Evolutionary conservation across 2,797 vertebrate species (phyloP).

Genomic region (Micrastur ruficollis): DNA sequence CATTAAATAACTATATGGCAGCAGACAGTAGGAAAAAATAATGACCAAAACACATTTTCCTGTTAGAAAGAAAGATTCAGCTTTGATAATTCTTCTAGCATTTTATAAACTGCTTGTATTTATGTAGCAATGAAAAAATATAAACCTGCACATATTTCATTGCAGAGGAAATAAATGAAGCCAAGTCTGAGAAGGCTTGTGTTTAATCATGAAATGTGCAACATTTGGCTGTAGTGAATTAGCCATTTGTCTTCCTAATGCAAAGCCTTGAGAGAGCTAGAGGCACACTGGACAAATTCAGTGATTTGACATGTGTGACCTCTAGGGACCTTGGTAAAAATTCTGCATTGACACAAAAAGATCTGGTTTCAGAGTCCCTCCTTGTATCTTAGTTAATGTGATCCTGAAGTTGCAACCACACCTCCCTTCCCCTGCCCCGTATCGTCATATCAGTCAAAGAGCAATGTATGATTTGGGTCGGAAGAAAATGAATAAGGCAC

Average conservation of each 20-base stretch:
- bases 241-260: slow-evolving; percentile 71
- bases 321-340: slow-evolving; percentile 12
- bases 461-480: background rate
- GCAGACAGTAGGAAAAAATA: background rate
- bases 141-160: slow-evolving; percentile 70
- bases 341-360: background rate
- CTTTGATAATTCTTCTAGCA: slow-evolving; percentile 35
- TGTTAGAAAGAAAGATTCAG: slow-evolving; percentile 25
- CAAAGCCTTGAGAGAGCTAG: background rate
- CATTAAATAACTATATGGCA: background rate
- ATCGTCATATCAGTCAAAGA: background rate
- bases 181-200: slow-evolving; percentile 22
- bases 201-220: slow-evolving; percentile 70
- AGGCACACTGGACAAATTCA: slow-evolving; percentile 19
- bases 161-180: slow-evolving; percentile 67
- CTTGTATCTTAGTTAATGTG: background rate
- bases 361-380: background rate
- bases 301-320: background rate
- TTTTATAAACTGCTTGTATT: slow-evolving; percentile 70
- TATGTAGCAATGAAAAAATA: slow-evolving; percentile 68
- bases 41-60: background rate
- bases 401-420: background rate
- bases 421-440: background rate
- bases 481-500: background rate
- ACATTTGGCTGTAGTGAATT: slow-evolving; percentile 62